A percentile compares a stretch with the other conserved stretches of the same genome.
These are phyloP conservation scores for Hemibagrus guttatus DNA, from an alignment of 2,797 vertebrate genomes.

Conservation along the genomic window DNA sequence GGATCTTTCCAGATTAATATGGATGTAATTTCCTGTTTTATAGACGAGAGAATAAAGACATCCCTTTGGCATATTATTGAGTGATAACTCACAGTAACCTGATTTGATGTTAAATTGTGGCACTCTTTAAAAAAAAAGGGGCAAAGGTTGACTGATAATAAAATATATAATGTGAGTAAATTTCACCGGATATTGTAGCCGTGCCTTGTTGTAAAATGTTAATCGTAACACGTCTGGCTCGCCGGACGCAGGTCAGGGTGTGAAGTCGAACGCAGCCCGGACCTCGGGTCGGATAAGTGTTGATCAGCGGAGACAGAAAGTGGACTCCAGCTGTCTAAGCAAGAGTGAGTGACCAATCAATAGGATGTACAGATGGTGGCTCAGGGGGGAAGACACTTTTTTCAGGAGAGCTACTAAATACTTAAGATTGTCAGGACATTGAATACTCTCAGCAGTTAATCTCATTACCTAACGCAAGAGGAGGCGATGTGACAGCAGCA, in stretches of 20 bases:
- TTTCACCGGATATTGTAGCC: neutral
- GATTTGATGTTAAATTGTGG: neutral
- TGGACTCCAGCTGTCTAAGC: constrained; percentile 61
- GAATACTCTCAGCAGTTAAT: constrained; percentile 57
- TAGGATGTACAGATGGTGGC: constrained; percentile 62
- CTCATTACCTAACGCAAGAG: constrained; percentile 51
- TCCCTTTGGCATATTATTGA: neutral
- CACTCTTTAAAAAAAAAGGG: neutral
- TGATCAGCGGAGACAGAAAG: constrained; percentile 65
- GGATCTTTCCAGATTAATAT: neutral
- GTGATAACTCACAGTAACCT: neutral
- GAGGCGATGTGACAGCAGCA: constrained; percentile 51
- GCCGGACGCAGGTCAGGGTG: constrained; percentile 25
- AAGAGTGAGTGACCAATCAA: constrained; percentile 67
- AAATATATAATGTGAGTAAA: neutral
- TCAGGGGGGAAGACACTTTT: constrained; percentile 55
- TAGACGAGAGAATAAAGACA: neutral
- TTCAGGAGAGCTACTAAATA: constrained; percentile 60
- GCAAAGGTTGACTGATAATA: neutral
- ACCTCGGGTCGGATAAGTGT: constrained; percentile 60
- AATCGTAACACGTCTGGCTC: neutral
- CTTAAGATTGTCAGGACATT: constrained; percentile 60
- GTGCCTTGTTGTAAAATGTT: neutral
- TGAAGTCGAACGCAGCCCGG: constrained; percentile 49
- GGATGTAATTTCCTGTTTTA: neutral